phyloP scores from a whole-genome alignment of 2,113 vertebrate genomes.

The Haplochromis burtoni region DNA sequence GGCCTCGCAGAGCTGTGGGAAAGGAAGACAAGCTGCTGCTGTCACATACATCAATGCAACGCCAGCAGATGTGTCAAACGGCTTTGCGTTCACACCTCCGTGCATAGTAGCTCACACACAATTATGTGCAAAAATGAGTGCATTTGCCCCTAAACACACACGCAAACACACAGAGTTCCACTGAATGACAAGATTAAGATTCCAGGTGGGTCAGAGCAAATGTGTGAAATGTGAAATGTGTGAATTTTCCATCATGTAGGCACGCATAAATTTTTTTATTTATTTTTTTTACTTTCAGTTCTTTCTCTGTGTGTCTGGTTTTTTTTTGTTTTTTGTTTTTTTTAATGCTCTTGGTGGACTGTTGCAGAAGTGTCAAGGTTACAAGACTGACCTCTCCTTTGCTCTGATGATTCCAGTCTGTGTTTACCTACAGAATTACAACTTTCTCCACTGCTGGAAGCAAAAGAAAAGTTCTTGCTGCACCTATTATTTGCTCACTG shows the following conservation, averaged over 20 bases:
- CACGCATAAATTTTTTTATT: not conserved
- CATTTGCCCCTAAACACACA: not conserved
- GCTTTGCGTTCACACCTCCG: conserved; percentile 58
- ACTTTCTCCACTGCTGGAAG: conserved; percentile 36
- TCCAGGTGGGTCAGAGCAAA: conserved; percentile 14
- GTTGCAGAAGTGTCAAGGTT: not conserved
- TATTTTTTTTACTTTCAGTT: not conserved
- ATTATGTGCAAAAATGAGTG: conserved; percentile 5
- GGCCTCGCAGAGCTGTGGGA: conserved; percentile 48
- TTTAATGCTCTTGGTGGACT: not conserved
- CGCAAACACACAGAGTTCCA: not conserved
- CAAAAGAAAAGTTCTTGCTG: conserved; percentile 37
- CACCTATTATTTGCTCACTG: conserved; percentile 61
- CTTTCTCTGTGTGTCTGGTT: not conserved
- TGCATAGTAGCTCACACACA: conserved; percentile 24
- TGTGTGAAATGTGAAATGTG: conserved; percentile 18
- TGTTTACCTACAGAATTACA: conserved; percentile 46
- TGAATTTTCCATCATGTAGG: conserved; percentile 8
- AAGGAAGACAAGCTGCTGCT: conserved; percentile 49
- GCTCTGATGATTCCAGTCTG: conserved; percentile 4
- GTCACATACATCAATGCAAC: conserved; percentile 54
- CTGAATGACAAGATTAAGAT: conserved; percentile 18
- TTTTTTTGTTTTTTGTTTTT: not conserved
- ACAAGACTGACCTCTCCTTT: not conserved
- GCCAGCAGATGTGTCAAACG: conserved; percentile 67